Conservation (phyloP, 2,888 invertebrate genomes). For the Julus scanicus region DNA sequence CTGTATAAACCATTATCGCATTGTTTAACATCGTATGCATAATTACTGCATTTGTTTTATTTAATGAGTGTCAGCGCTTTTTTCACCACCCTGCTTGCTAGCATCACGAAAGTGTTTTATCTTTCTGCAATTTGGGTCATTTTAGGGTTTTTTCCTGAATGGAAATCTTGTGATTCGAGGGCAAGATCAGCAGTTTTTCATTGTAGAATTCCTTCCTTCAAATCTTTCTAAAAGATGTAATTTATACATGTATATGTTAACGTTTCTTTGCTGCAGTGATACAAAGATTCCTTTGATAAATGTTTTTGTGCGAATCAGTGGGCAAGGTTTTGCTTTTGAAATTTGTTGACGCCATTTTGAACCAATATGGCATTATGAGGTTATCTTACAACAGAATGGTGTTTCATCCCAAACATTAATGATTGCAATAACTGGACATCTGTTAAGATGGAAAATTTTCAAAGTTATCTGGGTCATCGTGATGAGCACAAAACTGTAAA, state of each 20-base stretch:
- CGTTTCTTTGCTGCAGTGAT: neutral
- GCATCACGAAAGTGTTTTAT: conserved; percentile 6
- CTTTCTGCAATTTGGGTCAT: conserved; percentile 7
- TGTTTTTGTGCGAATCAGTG: neutral
- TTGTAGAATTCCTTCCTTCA: neutral
- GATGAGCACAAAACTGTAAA: too few species aligned
- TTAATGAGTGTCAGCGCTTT: conserved; percentile 10
- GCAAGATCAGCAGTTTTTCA: neutral
- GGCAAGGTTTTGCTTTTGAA: neutral
- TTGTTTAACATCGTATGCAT: neutral
- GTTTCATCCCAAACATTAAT: too few species aligned
- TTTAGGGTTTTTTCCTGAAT: neutral
- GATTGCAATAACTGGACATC: too few species aligned
- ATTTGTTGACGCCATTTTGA: neutral
- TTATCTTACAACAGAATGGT: too few species aligned
- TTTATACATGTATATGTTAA: neutral
- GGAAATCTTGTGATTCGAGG: neutral
- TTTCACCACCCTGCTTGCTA: conserved; percentile 9
- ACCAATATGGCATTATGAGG: too few species aligned
- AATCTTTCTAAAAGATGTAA: neutral
- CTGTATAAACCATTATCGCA: neutral
- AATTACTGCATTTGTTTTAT: neutral
- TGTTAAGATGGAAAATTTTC: too few species aligned
- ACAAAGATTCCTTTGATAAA: neutral
- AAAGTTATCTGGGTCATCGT: too few species aligned